Evolutionary conservation across 53 echinoderm and acorn worm genomes (phyloP), one percentile per base, ranked within the genome.

Genomic region (Luidia sarsii): DNA sequence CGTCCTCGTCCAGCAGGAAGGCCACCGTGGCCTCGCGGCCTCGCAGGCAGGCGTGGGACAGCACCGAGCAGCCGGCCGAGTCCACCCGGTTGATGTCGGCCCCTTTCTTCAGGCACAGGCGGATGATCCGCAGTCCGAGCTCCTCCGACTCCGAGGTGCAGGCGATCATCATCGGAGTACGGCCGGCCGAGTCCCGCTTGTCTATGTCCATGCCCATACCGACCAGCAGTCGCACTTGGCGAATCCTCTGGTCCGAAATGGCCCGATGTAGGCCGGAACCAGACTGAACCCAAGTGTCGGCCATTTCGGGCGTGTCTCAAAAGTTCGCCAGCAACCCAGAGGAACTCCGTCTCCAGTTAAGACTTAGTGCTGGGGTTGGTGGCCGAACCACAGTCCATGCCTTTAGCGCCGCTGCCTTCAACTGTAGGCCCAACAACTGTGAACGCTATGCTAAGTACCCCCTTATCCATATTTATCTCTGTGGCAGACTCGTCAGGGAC

Each of bases 91-190:
- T 96, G 48, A 92, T 28, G 33, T 88, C 88, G 0, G 89, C 96
- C 15, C 69, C 71, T 13, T 86, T 67, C 39, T 57, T 70, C 6
- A 96, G 52, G 21, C 88, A 65, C 53, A 93, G 80, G 37, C 81
- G 85, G 46, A 93, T 85, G 39, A 93, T 81, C 45, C 68, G 85
- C 32, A 85, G 28, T 3, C 90, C 86, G 34, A 86, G 70, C 7
- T 88, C 87, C 24, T 93, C 90, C 2, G 88, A 71, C 27, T 88
- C 75, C 46, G 91, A 54, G 70, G 80, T 79, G 31, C 85, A 68
- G 2, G 93, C 70, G 10, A 93, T 31, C 93, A 96, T 96, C 18
- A 93, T 60, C 13, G 96, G 93, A 0, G 96, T 90, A 18, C 86
- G 74, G 2, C 96, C 96, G 10, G 73, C 82, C 0, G 80, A 73